A percentile compares a stretch with the other conserved stretches of the same genome.
Evolutionary conservation across 2,888 invertebrate genomes (phyloP).

Genomic region (Azorinus chamasolen): DNA sequence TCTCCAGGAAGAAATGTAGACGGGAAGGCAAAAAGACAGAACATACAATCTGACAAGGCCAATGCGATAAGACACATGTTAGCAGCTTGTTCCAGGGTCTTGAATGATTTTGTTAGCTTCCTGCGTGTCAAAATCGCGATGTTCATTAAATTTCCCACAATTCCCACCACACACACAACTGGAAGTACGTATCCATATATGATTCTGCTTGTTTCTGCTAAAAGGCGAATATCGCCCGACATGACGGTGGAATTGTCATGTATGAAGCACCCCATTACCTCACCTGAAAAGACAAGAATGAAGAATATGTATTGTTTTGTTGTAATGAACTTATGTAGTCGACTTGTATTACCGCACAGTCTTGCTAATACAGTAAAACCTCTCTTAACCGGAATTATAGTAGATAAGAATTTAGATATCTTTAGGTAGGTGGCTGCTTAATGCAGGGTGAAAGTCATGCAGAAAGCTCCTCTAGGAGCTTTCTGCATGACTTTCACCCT

Average conservation of each 20-base stretch:
- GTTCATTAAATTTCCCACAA: constrained; percentile 93
- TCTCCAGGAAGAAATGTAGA: constrained; percentile 83
- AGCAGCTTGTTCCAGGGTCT: constrained; percentile 92
- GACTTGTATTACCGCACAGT: too few relatives aligned
- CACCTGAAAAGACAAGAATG: constrained; percentile 36
- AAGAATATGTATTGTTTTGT: too few relatives aligned
- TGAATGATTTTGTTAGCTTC: constrained; percentile 84
- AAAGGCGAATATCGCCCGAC: constrained; percentile 43
- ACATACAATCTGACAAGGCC: constrained; percentile 91
- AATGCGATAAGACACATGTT: constrained; percentile 92
- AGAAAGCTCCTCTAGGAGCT: too few relatives aligned
- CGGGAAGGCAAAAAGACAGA: constrained; percentile 88
- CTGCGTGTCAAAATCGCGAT: constrained; percentile 91
- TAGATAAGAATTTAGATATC: too few relatives aligned
- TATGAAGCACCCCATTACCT: constrained; percentile 41
- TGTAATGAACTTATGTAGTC: too few relatives aligned
- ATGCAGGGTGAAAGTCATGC: too few relatives aligned
- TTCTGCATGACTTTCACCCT: too few relatives aligned
- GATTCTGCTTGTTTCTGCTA: constrained; percentile 70
- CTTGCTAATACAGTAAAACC: too few relatives aligned
- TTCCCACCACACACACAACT: constrained; percentile 91
- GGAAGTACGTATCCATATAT: constrained; percentile 88
- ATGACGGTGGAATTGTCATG: constrained; percentile 49
- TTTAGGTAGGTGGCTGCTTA: too few relatives aligned
- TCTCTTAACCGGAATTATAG: too few relatives aligned